Conservation (phyloP, 1,140 invertebrate genomes). For the Bombus affinis region DNA sequence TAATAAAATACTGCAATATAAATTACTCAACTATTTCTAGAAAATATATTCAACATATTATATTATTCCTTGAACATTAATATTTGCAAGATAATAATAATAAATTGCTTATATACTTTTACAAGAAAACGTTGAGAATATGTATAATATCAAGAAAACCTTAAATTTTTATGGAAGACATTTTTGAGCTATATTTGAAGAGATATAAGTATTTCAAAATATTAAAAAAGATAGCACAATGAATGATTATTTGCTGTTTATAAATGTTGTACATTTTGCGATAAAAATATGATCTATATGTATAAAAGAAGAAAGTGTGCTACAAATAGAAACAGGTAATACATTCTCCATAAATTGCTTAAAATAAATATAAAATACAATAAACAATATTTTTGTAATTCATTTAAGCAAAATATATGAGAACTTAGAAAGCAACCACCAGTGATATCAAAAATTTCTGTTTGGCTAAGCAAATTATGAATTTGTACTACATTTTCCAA, state of each 20-base stretch:
- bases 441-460: background rate
- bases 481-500: conserved; percentile 25
- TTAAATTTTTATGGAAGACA: conserved; percentile 40
- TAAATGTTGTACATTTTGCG: background rate
- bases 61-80: conserved; percentile 17
- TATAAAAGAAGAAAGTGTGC: background rate
- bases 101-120: conserved; percentile 11
- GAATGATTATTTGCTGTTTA: background rate
- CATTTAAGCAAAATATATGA: background rate
- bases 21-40: conserved; percentile 2
- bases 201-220: background rate
- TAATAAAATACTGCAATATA: background rate
- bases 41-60: conserved; percentile 2
- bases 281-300: background rate
- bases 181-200: conserved; percentile 7
- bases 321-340: conserved; percentile 7
- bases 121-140: conserved; percentile 16
- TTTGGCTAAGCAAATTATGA: conserved; percentile 32
- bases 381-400: background rate
- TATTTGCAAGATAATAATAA: conserved; percentile 26
- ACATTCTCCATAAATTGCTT: conserved; percentile 1
- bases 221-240: background rate
- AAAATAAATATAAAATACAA: background rate
- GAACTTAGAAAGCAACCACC: background rate
- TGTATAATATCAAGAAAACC: background rate